Evolutionary conservation across 2,888 invertebrate genomes (phyloP).

Genomic region (Drosophila mulleri): DNA sequence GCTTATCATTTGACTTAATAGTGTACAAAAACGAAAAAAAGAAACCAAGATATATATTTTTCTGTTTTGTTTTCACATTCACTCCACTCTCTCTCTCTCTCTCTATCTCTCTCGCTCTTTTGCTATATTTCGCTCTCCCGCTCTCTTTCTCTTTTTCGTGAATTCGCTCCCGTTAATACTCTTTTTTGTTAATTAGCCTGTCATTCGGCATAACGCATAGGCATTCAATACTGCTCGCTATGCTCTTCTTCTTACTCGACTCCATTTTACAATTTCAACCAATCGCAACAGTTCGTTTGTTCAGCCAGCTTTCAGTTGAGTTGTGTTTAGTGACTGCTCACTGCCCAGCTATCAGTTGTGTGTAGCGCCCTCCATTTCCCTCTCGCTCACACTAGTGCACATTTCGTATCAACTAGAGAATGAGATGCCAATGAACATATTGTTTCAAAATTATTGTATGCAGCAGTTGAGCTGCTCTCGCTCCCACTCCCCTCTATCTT

Average conservation of each 20-base stretch:
- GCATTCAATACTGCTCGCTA: conserved; percentile 17
- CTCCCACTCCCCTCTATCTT: not conserved
- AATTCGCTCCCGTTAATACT: conserved; percentile 2
- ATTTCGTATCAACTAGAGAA: conserved; percentile 52
- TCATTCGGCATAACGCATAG: conserved; percentile 6
- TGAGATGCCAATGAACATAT: conserved; percentile 72
- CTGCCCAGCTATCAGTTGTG: conserved; percentile 2
- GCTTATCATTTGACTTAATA: conserved; percentile 23
- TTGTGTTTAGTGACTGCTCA: conserved; percentile 2
- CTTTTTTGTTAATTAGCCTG: conserved; percentile 7
- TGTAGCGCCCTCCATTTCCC: conserved; percentile 8
- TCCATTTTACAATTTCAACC: conserved; percentile 9
- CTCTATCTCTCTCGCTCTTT: not conserved
- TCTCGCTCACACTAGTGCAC: conserved; percentile 65
- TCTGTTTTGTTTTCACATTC: conserved; percentile 8
- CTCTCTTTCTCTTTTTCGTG: not conserved
- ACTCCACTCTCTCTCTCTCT: conserved; percentile 5
- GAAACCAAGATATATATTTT: not conserved
- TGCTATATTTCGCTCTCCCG: not conserved
- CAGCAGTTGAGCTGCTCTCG: conserved; percentile 9
- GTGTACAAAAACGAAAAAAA: conserved; percentile 19
- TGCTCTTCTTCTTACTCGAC: conserved; percentile 19
- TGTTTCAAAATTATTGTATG: conserved; percentile 46
- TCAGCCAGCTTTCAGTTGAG: conserved; percentile 10
- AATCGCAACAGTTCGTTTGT: conserved; percentile 68